Evolutionary conservation across 2,888 invertebrate genomes (phyloP), one percentile per base, ranked within the genome.

Genomic region (Sesia bembeciformis): DNA sequence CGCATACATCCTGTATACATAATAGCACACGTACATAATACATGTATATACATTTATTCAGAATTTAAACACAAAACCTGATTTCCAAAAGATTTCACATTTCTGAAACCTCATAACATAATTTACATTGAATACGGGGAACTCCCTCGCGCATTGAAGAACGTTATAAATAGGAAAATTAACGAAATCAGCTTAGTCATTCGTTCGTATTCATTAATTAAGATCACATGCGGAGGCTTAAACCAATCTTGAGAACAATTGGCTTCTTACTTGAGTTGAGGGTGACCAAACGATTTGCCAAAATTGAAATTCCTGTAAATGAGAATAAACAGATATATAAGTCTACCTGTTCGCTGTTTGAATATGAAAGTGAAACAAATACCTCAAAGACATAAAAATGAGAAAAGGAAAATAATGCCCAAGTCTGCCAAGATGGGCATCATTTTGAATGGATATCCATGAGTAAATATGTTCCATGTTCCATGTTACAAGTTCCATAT

Each of bases 181-280:
- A n/a, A 40, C 50, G 52, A 52, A 87, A 86, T 84, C 69, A 85
- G 86, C 87, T 84, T 81, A 84, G 79, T 88, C 87, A 88, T 85
- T 87, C 86, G 75, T 84, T 82, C 79, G 70, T 76, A 82, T 84
- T 86, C 87, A 88, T 88, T 88, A 88, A 88, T 88, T 88, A 87
- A 86, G 86, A 84, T 86, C 87, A 87, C 82, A 88, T 83, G 86
- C 84, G 87, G 74, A 75, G 77, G 72, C 82, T 85, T 85, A 83
- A 83, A 85, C 84, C 87, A 86, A 88, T 88, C 86, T 85, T 74
- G 70, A 73, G 84, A 87, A 88, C 87, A 87, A 87, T 88, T 85
- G 87, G 78, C 82, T 84, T 81, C 79, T 70, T 76, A 79, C 74
- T 81, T 63, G 58, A 60, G 55, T 51, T 40, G 53, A 64, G 64